Percentiles rank a stretch among this genome's conserved stretches.
These are phyloP conservation scores for Mus spretus DNA, from an alignment of 2,797 vertebrate genomes.

Conservation along the genomic window DNA sequence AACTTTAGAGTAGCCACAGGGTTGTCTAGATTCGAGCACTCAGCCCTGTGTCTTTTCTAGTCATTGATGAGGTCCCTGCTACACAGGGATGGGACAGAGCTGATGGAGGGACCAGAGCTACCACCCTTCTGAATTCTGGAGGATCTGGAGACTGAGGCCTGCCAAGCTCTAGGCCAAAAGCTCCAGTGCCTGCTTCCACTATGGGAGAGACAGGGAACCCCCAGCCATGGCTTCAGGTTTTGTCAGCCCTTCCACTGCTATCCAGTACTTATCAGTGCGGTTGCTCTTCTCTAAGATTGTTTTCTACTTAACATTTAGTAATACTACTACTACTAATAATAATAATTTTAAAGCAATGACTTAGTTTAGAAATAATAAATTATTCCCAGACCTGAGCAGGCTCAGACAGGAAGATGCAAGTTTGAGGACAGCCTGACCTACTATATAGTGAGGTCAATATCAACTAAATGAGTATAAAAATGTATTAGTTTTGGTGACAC, in stretches of 20 bases:
- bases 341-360: conserved; percentile 18
- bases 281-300: neutral
- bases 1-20: neutral
- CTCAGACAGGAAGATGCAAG: neutral
- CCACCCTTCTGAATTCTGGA: neutral
- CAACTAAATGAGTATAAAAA: neutral
- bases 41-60: neutral
- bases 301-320: conserved; percentile 13
- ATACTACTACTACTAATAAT: neutral
- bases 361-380: neutral
- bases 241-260: neutral
- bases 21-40: neutral
- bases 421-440: neutral
- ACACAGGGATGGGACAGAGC: neutral
- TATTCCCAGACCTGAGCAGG: neutral
- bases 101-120: neutral
- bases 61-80: neutral
- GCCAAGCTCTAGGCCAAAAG: accelerated
- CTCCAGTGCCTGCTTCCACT: neutral
- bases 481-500: neutral
- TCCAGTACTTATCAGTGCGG: neutral
- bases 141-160: neutral
- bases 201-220: neutral
- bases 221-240: neutral
- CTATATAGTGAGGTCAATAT: neutral